Percentiles rank a stretch among this genome's conserved stretches.
Evolutionary conservation across 2,888 invertebrate species (phyloP).

Genomic region (Heliconius charithonia): DNA sequence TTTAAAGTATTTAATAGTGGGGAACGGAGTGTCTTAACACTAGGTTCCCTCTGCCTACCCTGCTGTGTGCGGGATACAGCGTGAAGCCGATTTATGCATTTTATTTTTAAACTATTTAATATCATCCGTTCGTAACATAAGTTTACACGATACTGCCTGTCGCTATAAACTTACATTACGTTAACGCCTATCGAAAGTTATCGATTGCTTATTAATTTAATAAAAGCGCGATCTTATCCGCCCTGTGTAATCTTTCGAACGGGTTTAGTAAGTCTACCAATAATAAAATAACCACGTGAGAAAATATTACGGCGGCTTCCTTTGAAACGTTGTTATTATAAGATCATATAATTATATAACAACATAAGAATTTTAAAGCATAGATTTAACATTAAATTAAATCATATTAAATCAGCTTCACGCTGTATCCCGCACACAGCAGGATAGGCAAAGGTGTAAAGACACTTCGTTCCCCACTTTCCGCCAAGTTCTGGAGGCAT

Average conservation of each 20-base stretch:
- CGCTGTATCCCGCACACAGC: too few species aligned
- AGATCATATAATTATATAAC: not conserved
- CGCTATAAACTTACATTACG: not conserved
- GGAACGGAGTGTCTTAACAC: too few species aligned
- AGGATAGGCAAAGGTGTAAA: too few species aligned
- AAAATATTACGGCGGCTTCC: conserved; percentile 1
- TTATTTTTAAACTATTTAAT: not conserved
- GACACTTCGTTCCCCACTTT: too few species aligned
- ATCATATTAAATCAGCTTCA: too few species aligned
- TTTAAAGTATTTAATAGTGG: not conserved
- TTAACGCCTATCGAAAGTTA: conserved; percentile 16
- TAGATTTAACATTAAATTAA: not conserved
- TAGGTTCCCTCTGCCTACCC: too few species aligned
- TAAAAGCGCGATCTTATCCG: conserved; percentile 21
- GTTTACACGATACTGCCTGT: not conserved
- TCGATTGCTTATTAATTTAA: conserved; percentile 27
- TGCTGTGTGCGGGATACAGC: too few species aligned
- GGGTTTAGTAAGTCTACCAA: conserved; percentile 9
- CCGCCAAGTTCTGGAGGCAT: too few species aligned
- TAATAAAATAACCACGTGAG: conserved; percentile 2
- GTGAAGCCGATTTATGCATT: too few species aligned
- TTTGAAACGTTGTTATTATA: not conserved
- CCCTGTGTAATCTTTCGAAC: conserved; percentile 10
- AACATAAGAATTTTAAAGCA: not conserved
- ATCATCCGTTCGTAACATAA: not conserved